Conservation (phyloP, 2,113 vertebrate species). For the Chitala chitala region DNA sequence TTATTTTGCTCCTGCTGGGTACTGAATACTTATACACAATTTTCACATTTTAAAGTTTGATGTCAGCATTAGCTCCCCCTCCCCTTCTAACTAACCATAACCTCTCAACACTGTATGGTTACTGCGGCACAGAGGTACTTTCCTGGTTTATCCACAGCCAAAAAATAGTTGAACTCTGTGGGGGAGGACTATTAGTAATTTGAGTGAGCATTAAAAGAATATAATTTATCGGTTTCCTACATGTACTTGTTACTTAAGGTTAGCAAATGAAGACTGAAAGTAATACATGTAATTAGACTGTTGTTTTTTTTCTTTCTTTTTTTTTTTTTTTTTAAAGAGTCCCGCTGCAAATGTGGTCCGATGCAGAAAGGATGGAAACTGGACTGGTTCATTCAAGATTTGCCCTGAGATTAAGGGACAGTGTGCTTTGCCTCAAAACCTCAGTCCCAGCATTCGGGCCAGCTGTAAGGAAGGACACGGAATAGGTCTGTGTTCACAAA, state of each 20-base stretch:
- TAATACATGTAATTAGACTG: not conserved
- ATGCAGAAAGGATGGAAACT: slow-evolving; percentile 91
- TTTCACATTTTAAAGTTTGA: not conserved
- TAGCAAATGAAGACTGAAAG: not conserved
- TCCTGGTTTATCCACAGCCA: not conserved
- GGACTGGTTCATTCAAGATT: slow-evolving; percentile 85
- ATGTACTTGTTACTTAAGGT: not conserved
- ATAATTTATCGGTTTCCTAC: not conserved
- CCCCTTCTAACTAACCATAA: not conserved
- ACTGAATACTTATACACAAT: not conserved
- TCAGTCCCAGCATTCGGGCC: slow-evolving; percentile 78
- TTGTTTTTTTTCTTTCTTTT: no score
- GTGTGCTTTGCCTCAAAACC: slow-evolving; percentile 76
- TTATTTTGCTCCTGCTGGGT: not conserved
- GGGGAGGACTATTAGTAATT: not conserved
- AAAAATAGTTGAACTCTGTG: not conserved
- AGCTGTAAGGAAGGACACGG: slow-evolving; percentile 75
- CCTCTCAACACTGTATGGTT: not conserved
- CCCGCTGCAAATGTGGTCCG: slow-evolving; percentile 75
- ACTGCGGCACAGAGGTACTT: not conserved
- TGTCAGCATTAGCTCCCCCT: not conserved
- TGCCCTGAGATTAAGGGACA: slow-evolving; percentile 83
- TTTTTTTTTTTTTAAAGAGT: no score
- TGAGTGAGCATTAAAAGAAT: not conserved
- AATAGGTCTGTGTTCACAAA: slow-evolving; percentile 71